Conservation (phyloP, 2,113 vertebrate species). For the Hippocampus abdominalis region DNA sequence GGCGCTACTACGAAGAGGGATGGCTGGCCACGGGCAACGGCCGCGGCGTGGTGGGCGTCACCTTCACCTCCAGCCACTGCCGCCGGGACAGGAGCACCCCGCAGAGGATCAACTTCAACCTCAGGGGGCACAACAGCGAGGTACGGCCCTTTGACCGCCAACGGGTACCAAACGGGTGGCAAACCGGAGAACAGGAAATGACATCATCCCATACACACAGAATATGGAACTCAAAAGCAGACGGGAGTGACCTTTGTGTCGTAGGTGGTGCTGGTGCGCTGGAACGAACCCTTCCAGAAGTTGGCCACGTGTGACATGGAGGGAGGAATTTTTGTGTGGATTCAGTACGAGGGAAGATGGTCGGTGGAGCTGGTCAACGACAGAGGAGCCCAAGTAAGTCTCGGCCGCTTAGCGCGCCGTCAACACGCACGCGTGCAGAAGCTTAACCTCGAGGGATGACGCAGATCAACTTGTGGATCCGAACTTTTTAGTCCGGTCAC, state of each 20-base stretch:
- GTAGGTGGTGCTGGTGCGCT: conserved; percentile 94
- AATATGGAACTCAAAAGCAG: not conserved
- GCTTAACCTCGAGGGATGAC: no score
- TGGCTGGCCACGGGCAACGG: conserved; percentile 97
- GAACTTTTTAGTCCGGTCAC: no score
- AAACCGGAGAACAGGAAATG: no score
- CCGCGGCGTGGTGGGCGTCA: conserved; percentile 94
- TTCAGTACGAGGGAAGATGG: conserved; percentile 98
- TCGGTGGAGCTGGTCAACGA: conserved; percentile 97
- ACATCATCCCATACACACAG: no score
- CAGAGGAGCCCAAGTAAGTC: conserved; percentile 88
- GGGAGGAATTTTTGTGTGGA: conserved; percentile 99
- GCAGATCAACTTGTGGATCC: no score
- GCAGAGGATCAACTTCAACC: conserved; percentile 97
- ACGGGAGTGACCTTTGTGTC: conserved; percentile 12
- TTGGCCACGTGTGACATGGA: conserved; percentile 97
- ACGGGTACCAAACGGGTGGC: not conserved
- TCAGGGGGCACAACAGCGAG: conserved; percentile 98
- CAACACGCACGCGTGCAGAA: no score
- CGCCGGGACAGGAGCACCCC: conserved; percentile 90
- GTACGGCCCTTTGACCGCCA: conserved; percentile 61
- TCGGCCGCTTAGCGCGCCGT: not conserved
- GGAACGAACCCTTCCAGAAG: conserved; percentile 99
- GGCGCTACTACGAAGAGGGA: conserved; percentile 95
- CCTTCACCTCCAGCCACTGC: conserved; percentile 96